Conservation (phyloP, 2,888 invertebrate species). For the Aspidapion aeneum region DNA sequence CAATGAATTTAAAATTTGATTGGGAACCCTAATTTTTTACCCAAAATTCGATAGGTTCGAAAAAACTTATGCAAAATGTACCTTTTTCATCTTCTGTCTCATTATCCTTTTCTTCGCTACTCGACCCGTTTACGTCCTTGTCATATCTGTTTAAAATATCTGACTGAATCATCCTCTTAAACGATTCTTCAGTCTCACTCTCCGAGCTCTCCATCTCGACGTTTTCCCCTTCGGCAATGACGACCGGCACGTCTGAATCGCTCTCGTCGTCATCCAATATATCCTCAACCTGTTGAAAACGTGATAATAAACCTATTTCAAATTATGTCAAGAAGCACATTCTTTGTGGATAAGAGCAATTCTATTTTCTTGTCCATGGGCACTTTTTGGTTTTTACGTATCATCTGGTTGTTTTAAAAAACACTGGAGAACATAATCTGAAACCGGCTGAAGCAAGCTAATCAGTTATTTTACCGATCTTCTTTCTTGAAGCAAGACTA, state of each 20-base stretch:
- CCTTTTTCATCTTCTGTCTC: neutral
- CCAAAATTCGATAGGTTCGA: too few relatives aligned
- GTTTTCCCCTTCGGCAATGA: constrained; percentile 50
- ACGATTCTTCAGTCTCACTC: constrained; percentile 35
- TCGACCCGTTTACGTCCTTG: neutral
- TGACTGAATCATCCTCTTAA: constrained; percentile 22
- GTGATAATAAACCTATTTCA: constrained; percentile 12
- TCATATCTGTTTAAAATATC: constrained; percentile 14
- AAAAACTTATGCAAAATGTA: neutral
- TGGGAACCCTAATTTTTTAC: too few relatives aligned
- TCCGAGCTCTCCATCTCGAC: constrained; percentile 29
- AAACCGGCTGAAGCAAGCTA: too few relatives aligned
- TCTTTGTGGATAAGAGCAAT: constrained; percentile 1
- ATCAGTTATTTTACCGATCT: too few relatives aligned
- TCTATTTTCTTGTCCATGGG: too few relatives aligned
- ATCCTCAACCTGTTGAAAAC: constrained; percentile 57
- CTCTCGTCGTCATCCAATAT: constrained; percentile 58
- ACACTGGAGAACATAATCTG: too few relatives aligned
- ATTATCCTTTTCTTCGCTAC: neutral
- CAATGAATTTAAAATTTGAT: too few relatives aligned
- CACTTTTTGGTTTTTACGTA: too few relatives aligned
- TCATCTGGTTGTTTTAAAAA: too few relatives aligned
- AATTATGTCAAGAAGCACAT: constrained; percentile 2
- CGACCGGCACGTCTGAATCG: constrained; percentile 28
- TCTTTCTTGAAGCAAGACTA: too few relatives aligned